phyloP scores from a whole-genome alignment of 2,888 invertebrate genomes.

The Nemurella pictetii region DNA sequence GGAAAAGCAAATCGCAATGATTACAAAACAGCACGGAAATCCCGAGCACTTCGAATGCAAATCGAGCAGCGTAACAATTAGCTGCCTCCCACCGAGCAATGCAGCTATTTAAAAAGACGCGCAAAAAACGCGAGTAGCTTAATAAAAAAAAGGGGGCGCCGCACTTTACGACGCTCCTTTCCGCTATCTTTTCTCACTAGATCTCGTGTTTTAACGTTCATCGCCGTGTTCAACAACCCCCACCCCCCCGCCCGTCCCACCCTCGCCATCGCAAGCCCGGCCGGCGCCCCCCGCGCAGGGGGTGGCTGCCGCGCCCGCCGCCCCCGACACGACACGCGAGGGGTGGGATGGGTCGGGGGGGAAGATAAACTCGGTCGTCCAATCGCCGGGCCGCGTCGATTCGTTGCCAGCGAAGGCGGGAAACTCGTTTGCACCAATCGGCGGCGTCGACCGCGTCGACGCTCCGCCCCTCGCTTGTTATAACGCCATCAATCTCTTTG shows the following conservation, averaged over 20 bases:
- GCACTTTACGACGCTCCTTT: not conserved
- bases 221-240: conserved; percentile 40
- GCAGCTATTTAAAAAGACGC: conserved; percentile 22
- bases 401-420: conserved; percentile 37
- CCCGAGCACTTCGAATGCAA: not conserved
- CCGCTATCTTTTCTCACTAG: conserved; percentile 5
- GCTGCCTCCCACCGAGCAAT: not conserved
- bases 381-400: conserved; percentile 33
- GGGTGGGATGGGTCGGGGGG: no score
- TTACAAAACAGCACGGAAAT: not conserved
- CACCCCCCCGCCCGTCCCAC: conserved; percentile 24
- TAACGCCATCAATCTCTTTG: conserved; percentile 57
- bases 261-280: not conserved
- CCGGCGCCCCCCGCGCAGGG: conserved; percentile 1
- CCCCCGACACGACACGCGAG: not conserved
- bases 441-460: conserved; percentile 15
- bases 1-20: not conserved
- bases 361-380: conserved; percentile 33
- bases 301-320: conserved; percentile 23
- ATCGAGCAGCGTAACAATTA: not conserved
- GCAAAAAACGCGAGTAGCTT: conserved; percentile 3
- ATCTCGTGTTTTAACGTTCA: conserved; percentile 27
- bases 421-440: conserved; percentile 38
- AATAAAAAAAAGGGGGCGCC: conserved; percentile 7
- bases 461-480: conserved; percentile 48